phyloP scores from a whole-genome alignment of 2,113 vertebrate genomes.

The Heterotilapia buettikoferi region DNA sequence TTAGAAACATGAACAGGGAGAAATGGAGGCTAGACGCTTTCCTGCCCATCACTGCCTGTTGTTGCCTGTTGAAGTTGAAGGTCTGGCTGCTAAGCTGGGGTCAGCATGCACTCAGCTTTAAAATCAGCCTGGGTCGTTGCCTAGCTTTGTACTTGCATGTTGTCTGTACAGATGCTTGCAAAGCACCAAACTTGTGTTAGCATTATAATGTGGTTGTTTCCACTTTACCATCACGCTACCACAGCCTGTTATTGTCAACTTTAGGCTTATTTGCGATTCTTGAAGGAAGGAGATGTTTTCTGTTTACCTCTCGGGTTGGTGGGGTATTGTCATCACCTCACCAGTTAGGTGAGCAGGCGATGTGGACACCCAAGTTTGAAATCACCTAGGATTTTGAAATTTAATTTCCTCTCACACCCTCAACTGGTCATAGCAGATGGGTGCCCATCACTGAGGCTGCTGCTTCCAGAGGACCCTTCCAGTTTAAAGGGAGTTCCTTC shows the following conservation, averaged over 20 bases:
- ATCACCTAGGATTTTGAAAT: not conserved
- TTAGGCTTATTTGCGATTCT: not conserved
- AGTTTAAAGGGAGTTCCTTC: not conserved
- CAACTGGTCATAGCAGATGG: not conserved
- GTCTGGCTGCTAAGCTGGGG: not conserved
- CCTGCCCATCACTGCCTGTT: not conserved
- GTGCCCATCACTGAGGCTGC: not conserved
- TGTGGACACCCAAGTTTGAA: not conserved
- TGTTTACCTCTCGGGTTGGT: not conserved
- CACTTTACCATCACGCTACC: not conserved
- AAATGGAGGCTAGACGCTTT: not conserved
- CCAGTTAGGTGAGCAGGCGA: not conserved
- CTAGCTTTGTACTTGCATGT: not conserved
- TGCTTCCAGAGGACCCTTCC: not conserved
- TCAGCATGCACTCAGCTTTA: not conserved
- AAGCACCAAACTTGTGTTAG: not conserved
- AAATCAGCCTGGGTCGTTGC: not conserved
- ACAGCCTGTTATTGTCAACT: not conserved
- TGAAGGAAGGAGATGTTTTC: not conserved
- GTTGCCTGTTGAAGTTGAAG: not conserved
- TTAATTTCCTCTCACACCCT: not conserved
- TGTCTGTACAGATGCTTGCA: not conserved
- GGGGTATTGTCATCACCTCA: not conserved
- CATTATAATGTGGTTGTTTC: not conserved
- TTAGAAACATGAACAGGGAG: not conserved